Percentiles rank a stretch among this genome's conserved stretches.
These are phyloP conservation scores for Sipha flava DNA, from an alignment of 1,140 invertebrate species.

Conservation along the genomic window DNA sequence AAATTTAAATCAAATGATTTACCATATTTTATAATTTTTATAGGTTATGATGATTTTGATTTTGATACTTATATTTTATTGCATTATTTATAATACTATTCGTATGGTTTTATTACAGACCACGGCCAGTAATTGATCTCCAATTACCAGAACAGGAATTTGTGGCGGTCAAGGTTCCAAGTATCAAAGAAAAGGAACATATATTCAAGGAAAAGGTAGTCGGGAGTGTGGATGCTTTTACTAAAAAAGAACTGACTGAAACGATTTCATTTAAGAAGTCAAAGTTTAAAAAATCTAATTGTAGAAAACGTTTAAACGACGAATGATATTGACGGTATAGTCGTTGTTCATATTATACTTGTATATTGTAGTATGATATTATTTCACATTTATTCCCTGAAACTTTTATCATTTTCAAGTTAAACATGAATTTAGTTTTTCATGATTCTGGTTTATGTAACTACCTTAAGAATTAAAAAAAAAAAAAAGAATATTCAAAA, in stretches of 20 bases:
- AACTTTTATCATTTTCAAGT: no score
- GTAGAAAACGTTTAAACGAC: conserved; percentile 51
- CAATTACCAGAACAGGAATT: conserved; percentile 49
- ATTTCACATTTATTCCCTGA: no score
- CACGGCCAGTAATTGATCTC: conserved; percentile 44
- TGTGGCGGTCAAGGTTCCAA: conserved; percentile 41
- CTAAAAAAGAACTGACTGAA: conserved; percentile 37
- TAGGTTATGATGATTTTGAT: neutral
- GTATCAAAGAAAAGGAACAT: conserved; percentile 43
- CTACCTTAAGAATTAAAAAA: no score
- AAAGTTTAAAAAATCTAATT: conserved; percentile 51
- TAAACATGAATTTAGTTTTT: no score
- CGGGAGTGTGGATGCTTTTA: conserved; percentile 29
- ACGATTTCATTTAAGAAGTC: conserved; percentile 55
- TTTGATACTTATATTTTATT: neutral
- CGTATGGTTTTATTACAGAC: conserved; percentile 35
- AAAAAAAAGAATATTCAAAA: no score
- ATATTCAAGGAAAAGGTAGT: conserved; percentile 59
- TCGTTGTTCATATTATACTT: neutral
- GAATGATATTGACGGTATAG: conserved; percentile 45
- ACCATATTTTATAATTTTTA: no score
- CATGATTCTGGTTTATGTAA: no score
- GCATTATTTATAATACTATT: neutral
- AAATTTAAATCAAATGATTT: no score
- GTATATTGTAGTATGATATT: no score